A percentile compares a stretch with the other conserved stretches of the same genome.
phyloP scores from a whole-genome alignment of 1,140 invertebrate genomes.

The Microvelia longipes region DNA sequence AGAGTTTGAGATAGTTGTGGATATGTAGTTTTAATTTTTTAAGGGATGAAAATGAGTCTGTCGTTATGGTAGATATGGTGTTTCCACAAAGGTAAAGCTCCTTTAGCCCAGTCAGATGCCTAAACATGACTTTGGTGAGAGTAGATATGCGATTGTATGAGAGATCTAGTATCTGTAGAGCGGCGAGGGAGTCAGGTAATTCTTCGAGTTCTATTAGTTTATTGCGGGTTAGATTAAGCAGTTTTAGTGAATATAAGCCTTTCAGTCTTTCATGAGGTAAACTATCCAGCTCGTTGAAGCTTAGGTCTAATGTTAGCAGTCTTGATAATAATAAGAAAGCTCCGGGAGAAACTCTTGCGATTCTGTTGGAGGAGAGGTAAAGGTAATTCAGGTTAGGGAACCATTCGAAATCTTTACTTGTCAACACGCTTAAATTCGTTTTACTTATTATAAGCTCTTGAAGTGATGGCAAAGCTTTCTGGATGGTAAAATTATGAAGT shows the following conservation, averaged over 20 bases:
- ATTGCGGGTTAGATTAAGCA: constrained; percentile 71
- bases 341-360: constrained; percentile 65
- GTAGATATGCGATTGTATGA: constrained; percentile 70
- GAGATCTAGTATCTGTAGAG: constrained; percentile 61
- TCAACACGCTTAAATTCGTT: constrained; percentile 70
- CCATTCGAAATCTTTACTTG: constrained; percentile 71
- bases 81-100: constrained; percentile 68
- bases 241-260: constrained; percentile 50
- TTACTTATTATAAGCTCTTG: constrained; percentile 64
- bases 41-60: constrained; percentile 61
- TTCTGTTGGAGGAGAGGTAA: constrained; percentile 54
- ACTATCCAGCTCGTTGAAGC: constrained; percentile 66
- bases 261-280: constrained; percentile 69
- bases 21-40: constrained; percentile 65
- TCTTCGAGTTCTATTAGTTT: constrained; percentile 64
- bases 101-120: constrained; percentile 51
- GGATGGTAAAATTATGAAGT: constrained; percentile 46
- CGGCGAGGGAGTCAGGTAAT: constrained; percentile 59
- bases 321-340: constrained; percentile 61
- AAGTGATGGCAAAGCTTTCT: constrained; percentile 29
- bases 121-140: constrained; percentile 58
- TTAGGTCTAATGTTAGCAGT: constrained; percentile 64
- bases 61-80: constrained; percentile 58
- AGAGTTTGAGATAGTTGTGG: constrained; percentile 69
- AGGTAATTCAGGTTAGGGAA: constrained; percentile 62